Evolutionary conservation across 1,140 invertebrate genomes (phyloP).

Genomic region (Cylas formicarius): DNA sequence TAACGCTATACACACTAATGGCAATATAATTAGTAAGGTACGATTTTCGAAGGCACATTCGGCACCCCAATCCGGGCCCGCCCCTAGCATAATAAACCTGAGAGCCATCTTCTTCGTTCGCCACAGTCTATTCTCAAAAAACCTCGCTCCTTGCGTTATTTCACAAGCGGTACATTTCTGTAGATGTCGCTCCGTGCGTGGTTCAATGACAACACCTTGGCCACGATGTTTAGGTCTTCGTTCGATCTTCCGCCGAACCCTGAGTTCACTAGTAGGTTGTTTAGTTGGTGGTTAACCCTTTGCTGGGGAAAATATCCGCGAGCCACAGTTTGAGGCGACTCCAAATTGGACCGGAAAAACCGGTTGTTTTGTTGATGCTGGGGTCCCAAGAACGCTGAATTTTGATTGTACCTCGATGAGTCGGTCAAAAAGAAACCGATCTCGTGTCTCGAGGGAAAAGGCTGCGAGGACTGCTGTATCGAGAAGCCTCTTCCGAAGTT

Average conservation of each 20-base stretch:
- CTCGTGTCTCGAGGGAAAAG: slow-evolving; percentile 11
- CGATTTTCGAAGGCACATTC: too few species aligned
- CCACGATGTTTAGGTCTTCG: slow-evolving; percentile 71
- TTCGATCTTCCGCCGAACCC: slow-evolving; percentile 51
- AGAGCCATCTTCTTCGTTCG: too few species aligned
- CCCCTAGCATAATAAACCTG: too few species aligned
- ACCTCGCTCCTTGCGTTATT: too few species aligned
- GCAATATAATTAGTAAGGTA: too few species aligned
- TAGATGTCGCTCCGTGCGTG: slow-evolving; percentile 39
- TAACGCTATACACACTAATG: too few species aligned
- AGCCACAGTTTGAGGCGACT: slow-evolving; percentile 2
- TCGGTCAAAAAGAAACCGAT: slow-evolving; percentile 2
- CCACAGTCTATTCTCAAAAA: too few species aligned
- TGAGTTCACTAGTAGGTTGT: slow-evolving; percentile 55
- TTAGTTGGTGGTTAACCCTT: slow-evolving; percentile 53
- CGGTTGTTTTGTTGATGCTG: slow-evolving; percentile 22
- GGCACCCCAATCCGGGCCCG: too few species aligned
- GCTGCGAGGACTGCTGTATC: slow-evolving; percentile 15
- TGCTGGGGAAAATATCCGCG: neutral
- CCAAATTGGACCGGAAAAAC: slow-evolving; percentile 30
- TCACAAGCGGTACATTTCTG: too few species aligned
- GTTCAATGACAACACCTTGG: slow-evolving; percentile 69
- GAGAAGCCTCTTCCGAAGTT: slow-evolving; percentile 38
- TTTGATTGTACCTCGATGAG: slow-evolving; percentile 11
- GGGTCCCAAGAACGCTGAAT: slow-evolving; percentile 14